Conservation (phyloP, 2,797 vertebrate genomes). For the Mus spretus region DNA sequence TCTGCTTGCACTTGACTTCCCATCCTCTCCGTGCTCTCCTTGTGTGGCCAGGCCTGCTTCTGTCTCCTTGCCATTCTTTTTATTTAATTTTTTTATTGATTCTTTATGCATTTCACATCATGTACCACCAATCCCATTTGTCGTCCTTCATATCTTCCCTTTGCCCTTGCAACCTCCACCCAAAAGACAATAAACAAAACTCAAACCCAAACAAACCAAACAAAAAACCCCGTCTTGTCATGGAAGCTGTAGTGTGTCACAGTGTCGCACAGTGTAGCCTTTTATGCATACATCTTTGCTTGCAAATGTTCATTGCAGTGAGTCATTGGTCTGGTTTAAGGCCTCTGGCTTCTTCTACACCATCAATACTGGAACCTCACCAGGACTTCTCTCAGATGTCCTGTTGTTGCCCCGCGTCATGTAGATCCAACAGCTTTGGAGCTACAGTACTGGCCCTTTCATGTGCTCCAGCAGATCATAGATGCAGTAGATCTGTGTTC, state of each 20-base stretch:
- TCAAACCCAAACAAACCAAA: neutral
- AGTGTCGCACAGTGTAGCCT: neutral
- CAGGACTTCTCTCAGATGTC: neutral
- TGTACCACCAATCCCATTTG: neutral
- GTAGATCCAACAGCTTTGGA: neutral
- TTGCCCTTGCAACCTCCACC: neutral
- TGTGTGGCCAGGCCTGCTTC: neutral
- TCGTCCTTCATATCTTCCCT: neutral
- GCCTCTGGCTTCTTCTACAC: neutral
- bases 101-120: neutral
- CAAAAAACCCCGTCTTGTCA: neutral
- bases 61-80: neutral
- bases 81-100: neutral
- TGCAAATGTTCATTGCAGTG: neutral
- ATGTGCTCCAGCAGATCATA: neutral
- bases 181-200: neutral
- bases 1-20: neutral
- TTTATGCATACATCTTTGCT: neutral
- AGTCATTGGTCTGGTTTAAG: neutral
- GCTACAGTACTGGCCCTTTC: neutral
- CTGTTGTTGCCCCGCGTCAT: neutral
- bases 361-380: neutral
- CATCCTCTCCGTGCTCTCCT: fast-evolving
- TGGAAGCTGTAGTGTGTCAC: neutral
- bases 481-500: neutral